Percentiles rank a stretch among this genome's conserved stretches.
Evolutionary conservation across 2,113 vertebrate species (phyloP).

Genomic region (Zapornia atra): DNA sequence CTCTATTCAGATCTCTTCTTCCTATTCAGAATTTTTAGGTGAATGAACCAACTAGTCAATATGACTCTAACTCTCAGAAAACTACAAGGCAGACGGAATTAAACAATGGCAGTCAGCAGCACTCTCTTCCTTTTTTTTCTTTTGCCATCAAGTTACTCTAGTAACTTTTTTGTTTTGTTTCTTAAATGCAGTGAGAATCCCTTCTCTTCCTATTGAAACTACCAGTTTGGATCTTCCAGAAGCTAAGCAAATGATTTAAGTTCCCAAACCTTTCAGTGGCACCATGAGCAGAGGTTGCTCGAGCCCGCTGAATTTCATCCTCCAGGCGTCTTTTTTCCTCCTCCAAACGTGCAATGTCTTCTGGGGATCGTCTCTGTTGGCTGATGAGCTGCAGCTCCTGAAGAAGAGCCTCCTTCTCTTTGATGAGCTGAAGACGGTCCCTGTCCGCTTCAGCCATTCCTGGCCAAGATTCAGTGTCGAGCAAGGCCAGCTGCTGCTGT

Average conservation of each 20-base stretch:
- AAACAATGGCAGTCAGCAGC: not conserved
- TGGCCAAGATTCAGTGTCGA: constrained; percentile 92
- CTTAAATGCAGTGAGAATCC: not conserved
- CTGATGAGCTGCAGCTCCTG: constrained; percentile 92
- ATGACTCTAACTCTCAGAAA: not conserved
- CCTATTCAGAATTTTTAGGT: not conserved
- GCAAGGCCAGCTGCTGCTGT: constrained; percentile 93
- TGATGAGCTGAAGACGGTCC: constrained; percentile 93
- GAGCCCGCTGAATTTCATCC: constrained; percentile 90
- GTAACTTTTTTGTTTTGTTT: not conserved
- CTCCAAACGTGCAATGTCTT: constrained; percentile 86
- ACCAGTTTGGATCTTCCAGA: not conserved
- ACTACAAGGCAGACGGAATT: not conserved
- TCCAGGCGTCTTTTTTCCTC: constrained; percentile 87
- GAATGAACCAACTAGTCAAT: not conserved
- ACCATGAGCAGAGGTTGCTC: constrained; percentile 86
- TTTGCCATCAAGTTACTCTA: not conserved
- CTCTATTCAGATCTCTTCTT: not conserved
- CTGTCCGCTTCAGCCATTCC: constrained; percentile 92
- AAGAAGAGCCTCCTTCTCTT: constrained; percentile 94
- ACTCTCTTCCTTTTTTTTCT: not conserved
- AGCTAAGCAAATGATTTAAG: not conserved
- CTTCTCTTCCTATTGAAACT: not conserved
- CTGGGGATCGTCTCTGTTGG: constrained; percentile 83
- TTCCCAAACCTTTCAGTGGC: constrained; percentile 89